These are phyloP conservation scores for Cyclura pinguis DNA, from an alignment of 2,797 vertebrate genomes.

Conservation along the genomic window DNA sequence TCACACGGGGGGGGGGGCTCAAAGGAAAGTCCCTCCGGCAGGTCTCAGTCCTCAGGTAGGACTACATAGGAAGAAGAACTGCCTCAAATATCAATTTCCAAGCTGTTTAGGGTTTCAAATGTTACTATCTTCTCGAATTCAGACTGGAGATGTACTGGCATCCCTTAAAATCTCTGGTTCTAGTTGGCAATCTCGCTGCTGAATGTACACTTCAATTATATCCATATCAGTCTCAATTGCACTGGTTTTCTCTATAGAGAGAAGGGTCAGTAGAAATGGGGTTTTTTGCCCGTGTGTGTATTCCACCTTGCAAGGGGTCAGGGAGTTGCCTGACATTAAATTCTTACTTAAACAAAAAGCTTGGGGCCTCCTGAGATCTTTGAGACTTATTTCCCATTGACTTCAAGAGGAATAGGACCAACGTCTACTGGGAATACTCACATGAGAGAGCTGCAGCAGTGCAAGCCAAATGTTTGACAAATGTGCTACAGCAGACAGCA, in stretches of 20 bases:
- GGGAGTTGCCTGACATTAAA: neutral
- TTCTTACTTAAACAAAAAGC: neutral
- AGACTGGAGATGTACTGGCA: no score
- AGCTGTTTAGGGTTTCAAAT: no score
- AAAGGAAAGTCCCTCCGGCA: no score
- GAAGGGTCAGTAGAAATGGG: neutral
- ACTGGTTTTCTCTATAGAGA: neutral
- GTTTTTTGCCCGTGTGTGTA: neutral
- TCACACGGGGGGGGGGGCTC: no score
- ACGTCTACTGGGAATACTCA: neutral
- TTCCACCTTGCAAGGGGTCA: neutral
- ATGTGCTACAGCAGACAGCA: constrained; percentile 24
- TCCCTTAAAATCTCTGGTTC: no score
- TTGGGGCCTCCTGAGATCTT: neutral
- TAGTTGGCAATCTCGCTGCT: no score
- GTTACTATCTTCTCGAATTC: no score
- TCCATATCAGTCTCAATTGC: neutral
- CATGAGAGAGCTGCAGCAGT: constrained; percentile 17
- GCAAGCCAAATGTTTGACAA: constrained; percentile 34
- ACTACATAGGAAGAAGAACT: no score
- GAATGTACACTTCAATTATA: neutral
- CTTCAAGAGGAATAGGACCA: neutral
- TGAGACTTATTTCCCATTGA: constrained; percentile 15
- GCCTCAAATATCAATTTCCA: no score
- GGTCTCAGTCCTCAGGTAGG: no score